Evolutionary conservation across 1,140 invertebrate species (phyloP).

Genomic region (Zaprionus vittiger): DNA sequence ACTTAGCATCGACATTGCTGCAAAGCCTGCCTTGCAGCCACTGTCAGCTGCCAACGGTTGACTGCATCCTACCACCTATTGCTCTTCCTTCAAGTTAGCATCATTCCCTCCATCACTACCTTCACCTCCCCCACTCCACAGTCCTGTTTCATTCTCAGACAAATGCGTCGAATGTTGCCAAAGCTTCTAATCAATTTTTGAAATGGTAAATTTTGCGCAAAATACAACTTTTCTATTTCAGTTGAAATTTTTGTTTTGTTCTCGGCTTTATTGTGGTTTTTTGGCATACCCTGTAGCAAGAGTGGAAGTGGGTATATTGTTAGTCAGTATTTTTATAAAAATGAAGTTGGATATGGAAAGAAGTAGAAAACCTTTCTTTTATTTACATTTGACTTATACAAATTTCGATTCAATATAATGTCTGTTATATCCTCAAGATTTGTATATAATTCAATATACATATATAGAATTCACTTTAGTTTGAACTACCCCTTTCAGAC

Average conservation of each 20-base stretch:
- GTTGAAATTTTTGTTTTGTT: slow-evolving; percentile 36
- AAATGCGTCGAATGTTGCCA: slow-evolving; percentile 55
- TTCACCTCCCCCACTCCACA: not conserved
- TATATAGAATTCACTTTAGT: too few species aligned
- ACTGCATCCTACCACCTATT: slow-evolving; percentile 15
- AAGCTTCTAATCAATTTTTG: slow-evolving; percentile 81
- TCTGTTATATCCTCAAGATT: not conserved
- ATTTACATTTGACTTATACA: not conserved
- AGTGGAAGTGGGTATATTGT: not conserved
- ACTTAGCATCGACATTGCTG: slow-evolving; percentile 30
- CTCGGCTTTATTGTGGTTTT: slow-evolving; percentile 33
- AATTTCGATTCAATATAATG: not conserved
- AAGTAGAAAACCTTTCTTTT: not conserved
- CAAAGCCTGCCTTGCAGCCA: slow-evolving; percentile 26
- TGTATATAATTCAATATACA: too few species aligned
- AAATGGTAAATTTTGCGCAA: slow-evolving; percentile 56
- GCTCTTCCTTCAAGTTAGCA: not conserved
- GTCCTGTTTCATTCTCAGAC: slow-evolving; percentile 26
- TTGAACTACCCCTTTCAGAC: not conserved
- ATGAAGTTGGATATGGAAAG: not conserved
- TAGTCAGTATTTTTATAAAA: too few species aligned
- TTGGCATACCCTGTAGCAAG: not conserved
- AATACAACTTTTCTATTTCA: slow-evolving; percentile 64
- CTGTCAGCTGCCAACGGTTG: slow-evolving; percentile 42
- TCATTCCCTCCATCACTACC: not conserved